A percentile compares a stretch with the other conserved stretches of the same genome.
Conservation (phyloP, 2,888 invertebrate species). For the Ennomos quercinarius region DNA sequence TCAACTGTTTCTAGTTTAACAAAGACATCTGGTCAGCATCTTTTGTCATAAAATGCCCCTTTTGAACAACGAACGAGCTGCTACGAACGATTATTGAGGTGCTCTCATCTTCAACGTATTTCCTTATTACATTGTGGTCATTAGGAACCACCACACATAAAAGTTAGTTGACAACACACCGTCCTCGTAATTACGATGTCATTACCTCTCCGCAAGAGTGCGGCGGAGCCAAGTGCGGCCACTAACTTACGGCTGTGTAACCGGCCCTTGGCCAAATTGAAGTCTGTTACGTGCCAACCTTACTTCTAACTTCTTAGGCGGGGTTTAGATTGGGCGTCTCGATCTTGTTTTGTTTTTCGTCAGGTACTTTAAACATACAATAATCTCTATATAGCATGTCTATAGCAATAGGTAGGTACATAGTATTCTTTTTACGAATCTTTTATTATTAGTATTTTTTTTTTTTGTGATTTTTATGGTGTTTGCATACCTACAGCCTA, state of each 20-base stretch:
- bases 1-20: too few relatives aligned
- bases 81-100: slow-evolving; percentile 2
- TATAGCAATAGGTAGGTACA: too few relatives aligned
- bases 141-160: slow-evolving; percentile 25
- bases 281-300: slow-evolving; percentile 40
- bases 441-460: too few relatives aligned
- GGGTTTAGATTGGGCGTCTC: slow-evolving; percentile 10
- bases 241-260: slow-evolving; percentile 39
- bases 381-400: too few relatives aligned
- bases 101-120: slow-evolving; percentile 7
- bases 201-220: slow-evolving; percentile 39
- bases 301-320: slow-evolving; percentile 33
- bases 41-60: neutral
- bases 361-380: neutral
- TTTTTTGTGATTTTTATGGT: too few relatives aligned
- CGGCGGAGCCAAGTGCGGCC: slow-evolving; percentile 38
- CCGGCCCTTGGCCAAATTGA: slow-evolving; percentile 44
- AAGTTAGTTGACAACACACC: slow-evolving; percentile 31
- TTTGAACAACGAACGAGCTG: neutral
- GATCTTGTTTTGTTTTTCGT: slow-evolving; percentile 6
- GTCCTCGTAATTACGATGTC: slow-evolving; percentile 38
- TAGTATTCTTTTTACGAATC: too few relatives aligned
- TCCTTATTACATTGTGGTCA: slow-evolving; percentile 21
- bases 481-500: too few relatives aligned
- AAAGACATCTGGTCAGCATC: too few relatives aligned